Percentiles rank a stretch among this genome's conserved stretches.
Conservation (phyloP, 1,140 invertebrate species). For the Drosophila sp. region DNA sequence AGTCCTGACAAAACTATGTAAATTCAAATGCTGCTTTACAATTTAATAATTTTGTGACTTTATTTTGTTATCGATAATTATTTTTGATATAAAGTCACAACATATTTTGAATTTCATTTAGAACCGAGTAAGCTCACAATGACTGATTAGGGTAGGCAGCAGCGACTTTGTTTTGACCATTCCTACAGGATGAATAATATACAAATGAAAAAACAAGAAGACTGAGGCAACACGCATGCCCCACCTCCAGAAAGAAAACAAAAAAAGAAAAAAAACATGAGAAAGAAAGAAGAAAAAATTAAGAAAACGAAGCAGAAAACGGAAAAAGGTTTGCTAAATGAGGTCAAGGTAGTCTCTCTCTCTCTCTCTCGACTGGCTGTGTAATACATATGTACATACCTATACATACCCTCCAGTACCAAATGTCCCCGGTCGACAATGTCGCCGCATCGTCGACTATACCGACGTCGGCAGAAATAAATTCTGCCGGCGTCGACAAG, state of each 20-base stretch:
- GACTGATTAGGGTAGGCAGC: neutral
- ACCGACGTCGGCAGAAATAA: no score
- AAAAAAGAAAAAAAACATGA: neutral
- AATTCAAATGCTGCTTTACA: no score
- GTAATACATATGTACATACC: no score
- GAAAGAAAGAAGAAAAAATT: neutral
- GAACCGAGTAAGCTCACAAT: neutral
- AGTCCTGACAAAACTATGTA: no score
- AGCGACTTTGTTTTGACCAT: neutral
- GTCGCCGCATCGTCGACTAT: no score
- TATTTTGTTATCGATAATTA: no score
- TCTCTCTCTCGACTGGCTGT: neutral
- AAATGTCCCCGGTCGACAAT: no score
- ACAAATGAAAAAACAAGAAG: neutral
- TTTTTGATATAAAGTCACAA: neutral
- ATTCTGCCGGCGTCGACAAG: no score
- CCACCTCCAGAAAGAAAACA: neutral
- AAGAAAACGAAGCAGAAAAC: constrained; percentile 1
- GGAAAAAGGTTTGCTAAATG: constrained; percentile 41
- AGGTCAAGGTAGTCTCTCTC: constrained; percentile 43
- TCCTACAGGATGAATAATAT: neutral
- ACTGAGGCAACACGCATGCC: neutral
- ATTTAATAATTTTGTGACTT: no score
- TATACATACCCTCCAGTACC: no score
- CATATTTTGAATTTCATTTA: neutral